phyloP scores from a whole-genome alignment of 2,888 invertebrate genomes.

The Ormyrus labotus region DNA sequence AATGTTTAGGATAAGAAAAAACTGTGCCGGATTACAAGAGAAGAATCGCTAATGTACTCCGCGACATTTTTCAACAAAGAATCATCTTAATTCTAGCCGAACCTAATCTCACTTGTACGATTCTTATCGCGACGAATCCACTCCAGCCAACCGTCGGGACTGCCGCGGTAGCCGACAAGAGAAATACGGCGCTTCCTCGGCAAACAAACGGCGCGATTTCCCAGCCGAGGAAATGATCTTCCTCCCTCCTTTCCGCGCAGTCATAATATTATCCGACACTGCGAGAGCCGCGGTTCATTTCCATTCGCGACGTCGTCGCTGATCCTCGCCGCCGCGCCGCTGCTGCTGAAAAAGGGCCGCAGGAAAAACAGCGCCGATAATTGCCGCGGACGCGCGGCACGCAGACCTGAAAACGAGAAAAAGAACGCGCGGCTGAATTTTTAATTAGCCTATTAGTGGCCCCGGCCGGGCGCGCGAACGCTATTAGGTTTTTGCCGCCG shows the following conservation, averaged over 20 bases:
- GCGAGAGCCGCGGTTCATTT: conserved; percentile 68
- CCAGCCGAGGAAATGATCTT: conserved; percentile 40
- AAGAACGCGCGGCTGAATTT: background rate
- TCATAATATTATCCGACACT: conserved; percentile 71
- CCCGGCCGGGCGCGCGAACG: too few species aligned
- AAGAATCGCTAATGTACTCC: too few species aligned
- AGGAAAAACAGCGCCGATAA: conserved; percentile 30
- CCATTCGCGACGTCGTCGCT: conserved; percentile 57
- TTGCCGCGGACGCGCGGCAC: conserved; percentile 1
- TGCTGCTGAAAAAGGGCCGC: background rate
- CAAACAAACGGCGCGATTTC: background rate
- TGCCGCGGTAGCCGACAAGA: background rate
- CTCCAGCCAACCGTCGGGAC: too few species aligned
- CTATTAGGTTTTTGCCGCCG: background rate
- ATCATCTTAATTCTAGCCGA: too few species aligned
- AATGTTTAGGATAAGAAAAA: too few species aligned
- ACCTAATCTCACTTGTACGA: too few species aligned
- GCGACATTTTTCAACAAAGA: too few species aligned
- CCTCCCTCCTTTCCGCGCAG: conserved; percentile 24
- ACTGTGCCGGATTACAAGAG: too few species aligned
- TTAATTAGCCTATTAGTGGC: background rate
- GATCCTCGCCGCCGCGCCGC: background rate
- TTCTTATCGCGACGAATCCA: too few species aligned
- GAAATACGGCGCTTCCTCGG: too few species aligned
- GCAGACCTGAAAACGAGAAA: background rate